Base-by-base conservation (phyloP, 2,113 vertebrate species). In the Xyrauchen texanus region DNA sequence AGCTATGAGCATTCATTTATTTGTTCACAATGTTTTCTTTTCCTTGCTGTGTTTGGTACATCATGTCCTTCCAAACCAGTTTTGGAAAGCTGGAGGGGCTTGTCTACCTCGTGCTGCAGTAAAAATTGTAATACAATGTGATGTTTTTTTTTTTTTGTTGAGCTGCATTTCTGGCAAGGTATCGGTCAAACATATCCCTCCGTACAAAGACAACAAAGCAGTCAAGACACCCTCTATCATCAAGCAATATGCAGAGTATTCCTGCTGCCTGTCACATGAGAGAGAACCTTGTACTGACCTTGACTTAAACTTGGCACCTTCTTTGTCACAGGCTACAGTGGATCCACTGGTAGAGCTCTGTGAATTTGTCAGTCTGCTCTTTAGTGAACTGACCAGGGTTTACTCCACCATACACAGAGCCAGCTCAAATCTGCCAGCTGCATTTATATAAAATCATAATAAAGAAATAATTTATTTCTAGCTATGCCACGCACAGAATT, bases 281-380 rank as follows among this genome's bases (percentile, higher is more conserved):
- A 65, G 87, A 86, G 86, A 88, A 91, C 89, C 85, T 89, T 82
- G 77, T 64, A 81, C 78, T 91, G 84, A 90, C 92, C 91, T 93
- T 92, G 87, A 90, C 53, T 76, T 71, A 57, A 51, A 16, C 66
- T 63, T 13, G 10, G 11, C 44, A 68, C 34, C 45, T 60, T 78
- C 49, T 4, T 61, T 71, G 8, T 78, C 69, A 71, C 11, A 55
- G n/a, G n/a, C 46, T 55, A 46, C 57, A 63, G 70, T 61, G 68
- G 21, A 72, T 68, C 15, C 47, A 47, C 12, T 69, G 63, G 3
- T 61, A 60, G n/a, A 34, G 65, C n/a, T 55, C 9, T 8, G 12
- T 16, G 42, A 15, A n/a, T 49, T 57, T n/a, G n/a, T n/a, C 49
- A 47, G 12, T 58, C 60, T 80, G 53, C 63, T 42, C 21, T 34